Percentiles rank a stretch among this genome's conserved stretches.
Evolutionary conservation across 2,113 vertebrate genomes (phyloP).

Genomic region (Halcyon malimbica): DNA sequence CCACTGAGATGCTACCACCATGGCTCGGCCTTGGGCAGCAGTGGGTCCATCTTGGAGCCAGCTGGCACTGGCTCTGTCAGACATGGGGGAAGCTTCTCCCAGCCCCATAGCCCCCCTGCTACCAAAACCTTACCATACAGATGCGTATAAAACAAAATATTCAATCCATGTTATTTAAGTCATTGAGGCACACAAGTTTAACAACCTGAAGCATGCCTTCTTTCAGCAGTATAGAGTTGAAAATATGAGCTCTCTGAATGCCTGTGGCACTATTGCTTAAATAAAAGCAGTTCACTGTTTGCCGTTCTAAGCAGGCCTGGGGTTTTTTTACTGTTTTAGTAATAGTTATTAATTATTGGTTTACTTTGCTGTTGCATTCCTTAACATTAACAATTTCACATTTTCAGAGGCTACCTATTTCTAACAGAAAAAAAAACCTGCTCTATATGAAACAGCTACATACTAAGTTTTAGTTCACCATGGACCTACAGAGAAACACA

Average conservation of each 20-base stretch:
- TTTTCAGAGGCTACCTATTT: neutral
- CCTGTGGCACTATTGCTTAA: neutral
- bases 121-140: neutral
- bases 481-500: neutral
- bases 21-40: too few relatives aligned
- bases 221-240: neutral
- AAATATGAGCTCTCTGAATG: accelerated
- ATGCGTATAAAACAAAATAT: neutral
- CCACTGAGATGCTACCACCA: neutral
- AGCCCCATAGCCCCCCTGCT: neutral
- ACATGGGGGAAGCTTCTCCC: neutral
- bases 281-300: neutral
- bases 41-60: neutral
- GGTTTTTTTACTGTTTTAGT: neutral
- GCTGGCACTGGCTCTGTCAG: neutral
- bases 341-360: neutral
- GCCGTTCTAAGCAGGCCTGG: neutral
- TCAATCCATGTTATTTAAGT: neutral
- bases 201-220: neutral
- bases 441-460: neutral
- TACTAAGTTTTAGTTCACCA: neutral
- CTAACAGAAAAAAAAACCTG: neutral
- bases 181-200: neutral
- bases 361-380: neutral
- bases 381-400: neutral